Base-by-base conservation (phyloP, 2,888 invertebrate species). In the Oscheius sp. region DNA sequence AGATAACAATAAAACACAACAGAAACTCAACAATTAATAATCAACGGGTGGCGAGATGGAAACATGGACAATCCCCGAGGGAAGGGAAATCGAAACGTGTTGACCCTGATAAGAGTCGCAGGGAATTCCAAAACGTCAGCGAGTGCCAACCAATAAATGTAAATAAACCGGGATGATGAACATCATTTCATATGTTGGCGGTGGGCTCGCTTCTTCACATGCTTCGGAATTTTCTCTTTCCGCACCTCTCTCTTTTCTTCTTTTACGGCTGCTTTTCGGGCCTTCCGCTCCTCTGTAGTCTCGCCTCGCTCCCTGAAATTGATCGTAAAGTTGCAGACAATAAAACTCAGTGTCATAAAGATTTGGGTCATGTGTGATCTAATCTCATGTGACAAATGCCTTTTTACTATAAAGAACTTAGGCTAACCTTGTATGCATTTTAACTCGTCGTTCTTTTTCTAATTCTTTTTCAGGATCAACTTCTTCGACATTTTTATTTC, bases 191-290 rank as follows among this genome's bases (percentile, higher is more conserved):
- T 82, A 58, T 82, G 82, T 58, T 76, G 63, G 50, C 82, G 78
- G 52, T 93, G 93, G 85, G 93, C 92, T 76, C 93, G 90, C 85
- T 95, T 96, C 86, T 97, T 97, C 0, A 95, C 88, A 87, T 96
- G 93, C 87, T 97, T 97, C 82, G 94, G 95, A 0, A 93, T 90
- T 90, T 97, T 97, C 0, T 89, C 90, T 45, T 93, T 93, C 57
- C 96, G 90, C 84, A 92, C 93, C 79, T 95, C 94, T 0, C 95
- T 92, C 85, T 94, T 91, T 63, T 92, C 92, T 63, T 93, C 93
- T 88, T 95, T 96, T 0, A 95, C 90, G 0, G 92, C 92, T 83
- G 94, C 92, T 85, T 97, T 97, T 33, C 96, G 90, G 4, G 55
- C 65, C 48, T 76, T 81, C 17, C 79, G 65, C 67, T 79, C 78